A percentile compares a stretch with the other conserved stretches of the same genome.
Conservation (phyloP, 1,140 invertebrate species). For the Cotesia glomerata region DNA sequence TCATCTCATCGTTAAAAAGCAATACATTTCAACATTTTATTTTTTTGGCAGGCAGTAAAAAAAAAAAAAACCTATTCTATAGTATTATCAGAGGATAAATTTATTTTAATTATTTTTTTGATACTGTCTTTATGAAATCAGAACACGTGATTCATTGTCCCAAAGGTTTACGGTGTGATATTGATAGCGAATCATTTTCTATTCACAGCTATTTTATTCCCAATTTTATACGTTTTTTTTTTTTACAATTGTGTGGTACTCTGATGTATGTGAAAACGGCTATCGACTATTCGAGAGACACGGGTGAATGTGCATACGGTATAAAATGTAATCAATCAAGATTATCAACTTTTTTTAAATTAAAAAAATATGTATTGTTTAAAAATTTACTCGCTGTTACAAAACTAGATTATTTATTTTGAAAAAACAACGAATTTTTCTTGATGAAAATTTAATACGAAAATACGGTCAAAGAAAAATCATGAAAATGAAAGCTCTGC, state of each 20-base stretch:
- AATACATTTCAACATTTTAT: too few relatives aligned
- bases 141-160: conserved; percentile 4
- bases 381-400: not conserved
- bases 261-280: conserved; percentile 5
- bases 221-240: not conserved
- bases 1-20: too few relatives aligned
- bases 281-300: conserved; percentile 13
- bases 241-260: not conserved
- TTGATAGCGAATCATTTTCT: not conserved
- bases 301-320: not conserved
- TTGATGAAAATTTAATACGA: not conserved
- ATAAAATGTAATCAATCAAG: conserved; percentile 6
- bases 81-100: not conserved
- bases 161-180: not conserved
- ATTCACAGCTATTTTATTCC: not conserved
- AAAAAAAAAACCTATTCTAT: too few relatives aligned
- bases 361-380: not conserved
- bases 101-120: not conserved
- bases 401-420: not conserved
- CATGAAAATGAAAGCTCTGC: not conserved
- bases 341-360: not conserved
- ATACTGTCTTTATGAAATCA: conserved; percentile 20
- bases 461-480: not conserved
- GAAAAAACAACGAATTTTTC: not conserved
- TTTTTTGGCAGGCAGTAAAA: too few relatives aligned